These are phyloP conservation scores for Cromileptes altivelis DNA, from an alignment of 2,113 vertebrate species.

Conservation along the genomic window DNA sequence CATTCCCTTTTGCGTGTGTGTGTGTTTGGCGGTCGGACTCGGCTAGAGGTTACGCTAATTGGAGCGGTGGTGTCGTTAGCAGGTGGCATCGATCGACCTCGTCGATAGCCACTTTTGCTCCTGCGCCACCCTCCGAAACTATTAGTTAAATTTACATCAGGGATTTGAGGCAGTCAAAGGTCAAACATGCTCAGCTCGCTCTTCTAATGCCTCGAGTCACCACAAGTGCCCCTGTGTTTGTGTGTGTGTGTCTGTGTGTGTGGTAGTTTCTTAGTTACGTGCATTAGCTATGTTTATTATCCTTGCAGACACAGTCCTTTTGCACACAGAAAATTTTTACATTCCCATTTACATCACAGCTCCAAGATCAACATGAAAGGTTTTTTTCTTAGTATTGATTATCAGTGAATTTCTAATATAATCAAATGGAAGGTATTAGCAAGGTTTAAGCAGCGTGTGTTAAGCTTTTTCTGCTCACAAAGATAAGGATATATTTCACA, in stretches of 20 bases:
- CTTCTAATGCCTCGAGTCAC: constrained; percentile 62
- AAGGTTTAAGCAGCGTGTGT: constrained; percentile 26
- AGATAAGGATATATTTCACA: constrained; percentile 60
- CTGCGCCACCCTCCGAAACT: constrained; percentile 72
- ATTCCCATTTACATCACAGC: neutral
- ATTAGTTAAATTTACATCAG: constrained; percentile 84
- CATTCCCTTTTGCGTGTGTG: constrained; percentile 29
- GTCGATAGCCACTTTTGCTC: constrained; percentile 81
- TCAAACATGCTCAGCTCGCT: constrained; percentile 71
- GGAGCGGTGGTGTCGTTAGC: constrained; percentile 77
- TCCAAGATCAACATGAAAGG: constrained; percentile 18
- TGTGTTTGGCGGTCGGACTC: constrained; percentile 43
- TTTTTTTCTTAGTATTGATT: constrained; percentile 29
- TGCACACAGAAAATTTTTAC: constrained; percentile 12
- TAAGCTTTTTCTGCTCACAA: constrained; percentile 43
- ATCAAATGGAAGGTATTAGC: constrained; percentile 40
- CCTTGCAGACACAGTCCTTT: constrained; percentile 5
- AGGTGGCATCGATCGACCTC: constrained; percentile 83
- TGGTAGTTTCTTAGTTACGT: constrained; percentile 15
- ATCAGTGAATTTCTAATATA: constrained; percentile 23
- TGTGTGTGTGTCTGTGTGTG: constrained; percentile 23
- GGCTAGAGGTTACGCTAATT: constrained; percentile 79
- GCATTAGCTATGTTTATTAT: constrained; percentile 19
- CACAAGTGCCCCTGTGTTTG: constrained; percentile 40
- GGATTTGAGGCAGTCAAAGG: constrained; percentile 78